Evolutionary conservation across 2,888 invertebrate species (phyloP), one percentile per base, ranked within the genome.

Genomic region (Agrochola lychnidis): DNA sequence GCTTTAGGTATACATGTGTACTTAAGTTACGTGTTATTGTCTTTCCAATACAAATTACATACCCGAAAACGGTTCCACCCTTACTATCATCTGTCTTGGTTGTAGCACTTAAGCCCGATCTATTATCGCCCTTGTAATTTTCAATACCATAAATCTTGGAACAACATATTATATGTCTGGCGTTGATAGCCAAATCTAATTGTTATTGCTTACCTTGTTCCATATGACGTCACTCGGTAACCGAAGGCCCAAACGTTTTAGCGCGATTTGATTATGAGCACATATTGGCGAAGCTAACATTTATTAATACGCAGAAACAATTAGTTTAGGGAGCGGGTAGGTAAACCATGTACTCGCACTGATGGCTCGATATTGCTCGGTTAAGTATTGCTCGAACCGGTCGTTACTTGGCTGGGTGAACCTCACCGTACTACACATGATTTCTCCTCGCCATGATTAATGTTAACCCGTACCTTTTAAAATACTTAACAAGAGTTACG

Each of bases 131-230:
- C 79, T 76, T 83, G 87, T 87, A 88, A 88, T 82, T 88, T 87
- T 88, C 87, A 87, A 78, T 87, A 69, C 83, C 48, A 87, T 87
- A 87, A 88, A 87, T 87, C 87, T 71, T 85, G n/a, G 53, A 71
- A 81, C 81, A 81, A 79, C 81, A 76, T 81, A 88, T 76, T 82
- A 83, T 81, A 78, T 69, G 78, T 77, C 79, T 81, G 80, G 78
- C 68, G 81, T 86, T 86, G 86, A 87, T 86, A 78, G 86, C 78
- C 64, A 79, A 82, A 84, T 87, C 84, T 82, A 89, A 88, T 88
- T 89, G 86, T 82, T 87, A 85, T 86, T 83, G 79, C 81, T 80
- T 69, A 84, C 81, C 82, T 81, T 79, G 79, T 86, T 79, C 74
- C 53, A 73, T 73, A 64, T 85, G 84, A 83, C 74, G 81, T 84